phyloP scores from a whole-genome alignment of 2,888 invertebrate species.

The Andrena flavipes region DNA sequence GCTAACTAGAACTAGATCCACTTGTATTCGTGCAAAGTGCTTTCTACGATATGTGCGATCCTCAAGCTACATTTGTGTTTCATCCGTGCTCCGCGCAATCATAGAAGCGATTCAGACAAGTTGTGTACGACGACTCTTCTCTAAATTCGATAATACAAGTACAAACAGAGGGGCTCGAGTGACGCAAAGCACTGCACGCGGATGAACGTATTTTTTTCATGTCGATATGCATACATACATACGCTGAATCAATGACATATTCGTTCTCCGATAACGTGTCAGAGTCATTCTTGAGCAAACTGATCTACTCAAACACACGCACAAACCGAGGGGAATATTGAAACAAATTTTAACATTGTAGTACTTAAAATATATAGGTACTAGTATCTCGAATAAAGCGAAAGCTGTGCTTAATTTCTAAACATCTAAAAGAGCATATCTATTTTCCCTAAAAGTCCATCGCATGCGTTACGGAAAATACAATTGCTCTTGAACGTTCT shows the following conservation, averaged over 20 bases:
- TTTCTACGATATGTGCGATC: background rate
- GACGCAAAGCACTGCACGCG: constrained; percentile 25
- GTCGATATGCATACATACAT: background rate
- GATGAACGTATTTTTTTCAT: constrained; percentile 4
- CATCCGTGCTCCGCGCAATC: background rate
- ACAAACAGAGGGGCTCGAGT: constrained; percentile 24
- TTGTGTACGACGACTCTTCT: constrained; percentile 4
- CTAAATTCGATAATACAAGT: constrained; percentile 39
- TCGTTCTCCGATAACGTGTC: background rate
- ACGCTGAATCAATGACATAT: background rate
- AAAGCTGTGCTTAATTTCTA: too few species aligned
- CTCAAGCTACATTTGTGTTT: background rate
- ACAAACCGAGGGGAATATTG: too few species aligned
- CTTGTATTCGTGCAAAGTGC: background rate
- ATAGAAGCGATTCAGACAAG: background rate
- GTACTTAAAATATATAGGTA: too few species aligned
- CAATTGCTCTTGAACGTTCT: too few species aligned
- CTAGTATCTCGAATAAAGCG: too few species aligned
- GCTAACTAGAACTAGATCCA: background rate
- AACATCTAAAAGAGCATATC: too few species aligned
- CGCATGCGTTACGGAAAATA: too few species aligned
- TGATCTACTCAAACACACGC: too few species aligned
- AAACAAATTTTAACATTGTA: too few species aligned
- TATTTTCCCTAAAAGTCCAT: too few species aligned
- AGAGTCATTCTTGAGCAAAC: too few species aligned